These are phyloP conservation scores for Callorhinus ursinus DNA, from an alignment of 2,113 vertebrate genomes.

Conservation along the genomic window DNA sequence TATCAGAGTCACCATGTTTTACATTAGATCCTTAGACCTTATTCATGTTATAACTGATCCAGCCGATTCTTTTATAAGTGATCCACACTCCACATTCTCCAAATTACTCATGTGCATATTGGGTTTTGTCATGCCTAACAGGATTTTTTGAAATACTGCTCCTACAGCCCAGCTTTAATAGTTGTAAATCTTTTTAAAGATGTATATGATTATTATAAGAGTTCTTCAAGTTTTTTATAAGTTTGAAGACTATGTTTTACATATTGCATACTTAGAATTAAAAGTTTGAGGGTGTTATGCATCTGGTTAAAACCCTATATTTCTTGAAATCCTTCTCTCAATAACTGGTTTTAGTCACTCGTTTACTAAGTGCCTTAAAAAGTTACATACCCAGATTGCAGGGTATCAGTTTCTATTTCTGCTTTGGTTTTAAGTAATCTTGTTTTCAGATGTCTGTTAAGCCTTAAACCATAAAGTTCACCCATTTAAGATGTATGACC, in stretches of 20 bases:
- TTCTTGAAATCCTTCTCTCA: background rate
- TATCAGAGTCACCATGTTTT: background rate
- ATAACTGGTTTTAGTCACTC: background rate
- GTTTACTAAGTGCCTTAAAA: background rate
- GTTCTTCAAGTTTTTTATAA: background rate
- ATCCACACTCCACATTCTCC: background rate
- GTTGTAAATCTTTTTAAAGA: background rate
- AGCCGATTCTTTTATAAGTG: background rate
- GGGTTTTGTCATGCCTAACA: background rate
- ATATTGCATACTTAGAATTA: background rate
- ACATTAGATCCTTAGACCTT: background rate
- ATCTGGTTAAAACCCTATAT: background rate
- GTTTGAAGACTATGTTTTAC: background rate
- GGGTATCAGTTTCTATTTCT: background rate
- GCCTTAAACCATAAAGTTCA: background rate
- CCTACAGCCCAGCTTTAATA: background rate
- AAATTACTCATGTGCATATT: background rate
- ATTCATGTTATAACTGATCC: background rate
- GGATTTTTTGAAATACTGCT: background rate
- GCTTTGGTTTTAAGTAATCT: slow-evolving; percentile 41
- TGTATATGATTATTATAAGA: background rate
- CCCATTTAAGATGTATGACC: slow-evolving; percentile 2
- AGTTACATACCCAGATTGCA: background rate
- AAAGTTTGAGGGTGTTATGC: background rate
- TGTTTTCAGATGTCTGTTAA: slow-evolving; percentile 41